Evolutionary conservation across 1,140 invertebrate species (phyloP).

Genomic region (Drosophila pectinifera): DNA sequence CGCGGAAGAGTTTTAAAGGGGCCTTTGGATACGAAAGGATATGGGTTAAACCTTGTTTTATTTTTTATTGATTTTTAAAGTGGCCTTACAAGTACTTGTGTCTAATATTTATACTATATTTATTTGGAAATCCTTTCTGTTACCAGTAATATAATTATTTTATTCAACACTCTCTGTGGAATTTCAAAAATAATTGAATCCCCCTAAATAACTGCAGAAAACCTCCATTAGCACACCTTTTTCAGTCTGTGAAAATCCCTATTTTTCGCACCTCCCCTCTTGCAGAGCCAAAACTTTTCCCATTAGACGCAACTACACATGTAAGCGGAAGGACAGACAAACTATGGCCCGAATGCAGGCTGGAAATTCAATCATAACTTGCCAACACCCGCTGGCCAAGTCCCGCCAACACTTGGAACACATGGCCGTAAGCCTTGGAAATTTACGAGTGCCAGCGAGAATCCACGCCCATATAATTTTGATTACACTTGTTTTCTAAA

Average conservation of each 20-base stretch:
- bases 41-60: no score
- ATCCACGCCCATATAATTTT: constrained; percentile 80
- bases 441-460: constrained; percentile 59
- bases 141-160: no score
- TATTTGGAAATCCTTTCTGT: no score
- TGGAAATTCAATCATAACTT: constrained; percentile 81
- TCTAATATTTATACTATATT: no score
- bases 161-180: background rate
- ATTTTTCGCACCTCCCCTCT: constrained; percentile 1
- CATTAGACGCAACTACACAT: constrained; percentile 56
- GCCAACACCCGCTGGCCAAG: constrained; percentile 47
- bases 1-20: background rate
- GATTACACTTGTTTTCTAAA: constrained; percentile 83
- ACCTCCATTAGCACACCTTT: constrained; percentile 1
- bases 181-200: constrained; percentile 3
- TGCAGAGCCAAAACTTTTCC: constrained; percentile 56
- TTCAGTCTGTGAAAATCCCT: background rate
- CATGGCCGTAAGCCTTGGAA: constrained; percentile 67
- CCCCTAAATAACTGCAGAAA: constrained; percentile 1
- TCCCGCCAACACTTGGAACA: constrained; percentile 47
- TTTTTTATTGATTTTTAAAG: no score
- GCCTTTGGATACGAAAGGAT: no score
- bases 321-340: constrained; percentile 21
- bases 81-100: no score
- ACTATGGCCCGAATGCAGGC: constrained; percentile 66